phyloP scores from a whole-genome alignment of 2,113 vertebrate species.

The Ramphastos sulfuratus region DNA sequence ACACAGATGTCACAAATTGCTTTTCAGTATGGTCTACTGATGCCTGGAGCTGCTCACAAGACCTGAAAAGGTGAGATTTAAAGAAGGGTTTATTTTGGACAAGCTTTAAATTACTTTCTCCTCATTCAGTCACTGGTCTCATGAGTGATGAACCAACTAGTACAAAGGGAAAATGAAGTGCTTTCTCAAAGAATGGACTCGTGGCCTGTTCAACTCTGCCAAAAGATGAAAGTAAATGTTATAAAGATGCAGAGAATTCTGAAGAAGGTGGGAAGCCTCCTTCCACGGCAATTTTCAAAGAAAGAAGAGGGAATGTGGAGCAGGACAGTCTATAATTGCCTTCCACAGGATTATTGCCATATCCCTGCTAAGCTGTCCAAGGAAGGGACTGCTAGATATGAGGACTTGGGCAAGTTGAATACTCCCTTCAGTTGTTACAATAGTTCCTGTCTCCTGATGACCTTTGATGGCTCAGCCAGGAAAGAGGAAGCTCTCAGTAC shows the following conservation, averaged over 20 bases:
- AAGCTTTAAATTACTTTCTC: constrained; percentile 51
- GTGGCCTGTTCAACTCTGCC: not conserved
- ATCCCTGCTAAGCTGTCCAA: not conserved
- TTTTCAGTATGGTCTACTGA: constrained; percentile 56
- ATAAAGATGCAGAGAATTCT: not conserved
- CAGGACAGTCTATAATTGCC: not conserved
- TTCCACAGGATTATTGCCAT: not conserved
- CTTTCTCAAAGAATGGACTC: not conserved
- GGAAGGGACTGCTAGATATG: not conserved
- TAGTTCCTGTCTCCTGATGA: not conserved
- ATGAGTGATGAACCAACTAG: constrained; percentile 5
- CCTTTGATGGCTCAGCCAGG: not conserved
- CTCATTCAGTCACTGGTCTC: constrained; percentile 29
- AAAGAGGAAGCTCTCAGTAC: not conserved
- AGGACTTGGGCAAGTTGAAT: not conserved
- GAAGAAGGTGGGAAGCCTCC: not conserved
- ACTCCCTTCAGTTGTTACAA: not conserved
- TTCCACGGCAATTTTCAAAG: not conserved
- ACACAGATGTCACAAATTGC: constrained; percentile 55
- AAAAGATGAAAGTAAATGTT: constrained; percentile 9
- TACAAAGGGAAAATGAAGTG: not conserved
- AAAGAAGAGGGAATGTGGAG: not conserved
- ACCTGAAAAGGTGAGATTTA: constrained; percentile 21
- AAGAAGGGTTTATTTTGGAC: constrained; percentile 32
- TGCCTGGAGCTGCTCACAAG: constrained; percentile 57